These are phyloP conservation scores for Ispidina picta DNA, from an alignment of 2,797 vertebrate species.

Conservation along the genomic window DNA sequence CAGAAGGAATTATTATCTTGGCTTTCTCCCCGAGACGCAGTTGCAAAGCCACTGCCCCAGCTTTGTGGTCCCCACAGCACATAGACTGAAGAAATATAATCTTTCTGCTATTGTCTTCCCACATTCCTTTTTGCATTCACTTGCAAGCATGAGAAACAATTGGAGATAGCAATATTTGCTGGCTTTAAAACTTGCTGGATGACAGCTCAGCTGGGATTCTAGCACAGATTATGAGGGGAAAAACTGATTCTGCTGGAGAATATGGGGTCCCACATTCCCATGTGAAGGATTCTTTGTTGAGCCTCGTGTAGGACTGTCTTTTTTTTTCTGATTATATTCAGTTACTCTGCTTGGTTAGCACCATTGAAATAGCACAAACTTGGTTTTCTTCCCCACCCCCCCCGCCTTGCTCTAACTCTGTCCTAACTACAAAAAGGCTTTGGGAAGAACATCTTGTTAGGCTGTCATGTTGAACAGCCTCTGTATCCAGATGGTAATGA, in stretches of 20 bases:
- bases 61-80: neutral
- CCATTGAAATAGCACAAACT: neutral
- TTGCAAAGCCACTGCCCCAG: neutral
- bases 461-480: neutral
- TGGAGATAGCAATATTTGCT: neutral
- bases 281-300: neutral
- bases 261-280: neutral
- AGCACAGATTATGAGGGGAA: neutral
- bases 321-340: neutral
- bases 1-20: neutral
- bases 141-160: neutral
- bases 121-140: neutral
- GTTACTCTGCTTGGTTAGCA: neutral
- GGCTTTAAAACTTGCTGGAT: neutral
- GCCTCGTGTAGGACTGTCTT: neutral
- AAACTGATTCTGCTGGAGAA: neutral
- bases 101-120: neutral
- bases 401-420: neutral
- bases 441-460: neutral
- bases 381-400: neutral
- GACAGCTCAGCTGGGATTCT: constrained; percentile 2
- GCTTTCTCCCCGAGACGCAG: neutral
- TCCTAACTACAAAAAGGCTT: neutral
- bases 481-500: neutral
- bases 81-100: neutral